Base-by-base conservation (phyloP, 2,797 vertebrate species). In the Xerus rutilus region DNA sequence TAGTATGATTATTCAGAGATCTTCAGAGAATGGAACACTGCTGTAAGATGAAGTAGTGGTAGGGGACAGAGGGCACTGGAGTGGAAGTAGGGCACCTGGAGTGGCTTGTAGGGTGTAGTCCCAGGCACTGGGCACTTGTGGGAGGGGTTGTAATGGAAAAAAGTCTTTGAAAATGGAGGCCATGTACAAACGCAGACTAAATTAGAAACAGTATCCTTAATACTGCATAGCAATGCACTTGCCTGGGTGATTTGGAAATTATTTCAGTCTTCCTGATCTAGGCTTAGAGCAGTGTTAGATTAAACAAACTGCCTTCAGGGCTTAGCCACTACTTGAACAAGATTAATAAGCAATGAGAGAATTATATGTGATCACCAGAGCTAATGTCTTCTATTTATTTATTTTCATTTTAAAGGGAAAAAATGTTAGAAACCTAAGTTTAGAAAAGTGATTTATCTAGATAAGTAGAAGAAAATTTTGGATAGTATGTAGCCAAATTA, bases 41-140 rank as follows among this genome's bases (percentile, higher is more conserved):
- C 47, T 6, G 25, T 83, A n/a, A 57, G 14, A 30, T n/a, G 54
- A 67, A 91, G 15, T 21, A 13, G 35, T 6, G 18, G 74, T 32
- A 39, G 32, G 32, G 3, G 15, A 0, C 9, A 17, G 12, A 57
- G 17, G 35, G 1, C 10, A n/a, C 7, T 2, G 49, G 35, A 28
- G n/a, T 7, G 0, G 2, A 14, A 43, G 4, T 83, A 2, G 39
- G 25, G 7, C 12, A 18, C 1, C 2, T 12, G 1, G 3, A 65
- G 45, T 30, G 54, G 1, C 2, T 28, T 43, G 47, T 2, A 9
- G 47, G 39, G 25, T 35, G 70, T 9, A n/a, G 67, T 10, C 15
- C 17, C 39, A 21, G 52, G 23, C 17, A n/a, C 21, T 7, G 39
- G 43, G 23, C 21, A n/a, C 21, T 49, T 67, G 23, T 11, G 28